A percentile compares a stretch with the other conserved stretches of the same genome.
Evolutionary conservation across 2,113 vertebrate species (phyloP).

Genomic region (Aleadryas rufinucha): DNA sequence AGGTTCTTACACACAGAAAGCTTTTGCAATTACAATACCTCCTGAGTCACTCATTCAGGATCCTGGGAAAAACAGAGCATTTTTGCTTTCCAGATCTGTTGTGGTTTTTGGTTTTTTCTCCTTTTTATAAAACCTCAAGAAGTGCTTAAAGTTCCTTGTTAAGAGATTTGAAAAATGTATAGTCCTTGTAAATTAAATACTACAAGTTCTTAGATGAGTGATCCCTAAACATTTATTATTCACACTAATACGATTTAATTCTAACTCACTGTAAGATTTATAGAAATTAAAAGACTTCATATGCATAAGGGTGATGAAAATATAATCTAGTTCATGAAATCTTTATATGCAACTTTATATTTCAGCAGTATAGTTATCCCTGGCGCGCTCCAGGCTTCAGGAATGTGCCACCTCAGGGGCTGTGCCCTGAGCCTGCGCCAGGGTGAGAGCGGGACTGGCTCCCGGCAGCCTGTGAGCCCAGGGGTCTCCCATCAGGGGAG

Average conservation of each 20-base stretch:
- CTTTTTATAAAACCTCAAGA: not conserved
- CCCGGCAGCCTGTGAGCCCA: fast-evolving
- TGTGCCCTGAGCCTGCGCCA: not conserved
- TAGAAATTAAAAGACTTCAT: slow-evolving; percentile 69
- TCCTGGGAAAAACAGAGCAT: slow-evolving; percentile 7
- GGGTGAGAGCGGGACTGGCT: fast-evolving
- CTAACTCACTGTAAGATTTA: slow-evolving; percentile 69
- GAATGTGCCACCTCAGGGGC: not conserved
- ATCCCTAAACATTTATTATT: slow-evolving; percentile 73
- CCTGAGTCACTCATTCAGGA: slow-evolving; percentile 52
- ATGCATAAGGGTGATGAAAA: slow-evolving; percentile 69
- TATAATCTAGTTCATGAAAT: slow-evolving; percentile 71
- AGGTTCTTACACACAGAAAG: slow-evolving; percentile 62
- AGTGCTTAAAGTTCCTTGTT: slow-evolving; percentile 54
- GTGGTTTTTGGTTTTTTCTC: not conserved
- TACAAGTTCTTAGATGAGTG: slow-evolving; percentile 54
- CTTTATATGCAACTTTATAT: slow-evolving; percentile 43
- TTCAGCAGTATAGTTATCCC: slow-evolving; percentile 21
- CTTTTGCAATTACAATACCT: slow-evolving; percentile 62
- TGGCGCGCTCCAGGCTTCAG: not conserved
- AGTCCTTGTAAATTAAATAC: slow-evolving; percentile 69
- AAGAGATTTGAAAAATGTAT: slow-evolving; percentile 56
- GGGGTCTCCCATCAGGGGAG: not conserved
- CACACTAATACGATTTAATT: slow-evolving; percentile 53
- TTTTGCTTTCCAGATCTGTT: not conserved